Percentiles rank a stretch among this genome's conserved stretches.
Conservation (phyloP, 1,140 invertebrate genomes). For the Drosophila sechellia region DNA sequence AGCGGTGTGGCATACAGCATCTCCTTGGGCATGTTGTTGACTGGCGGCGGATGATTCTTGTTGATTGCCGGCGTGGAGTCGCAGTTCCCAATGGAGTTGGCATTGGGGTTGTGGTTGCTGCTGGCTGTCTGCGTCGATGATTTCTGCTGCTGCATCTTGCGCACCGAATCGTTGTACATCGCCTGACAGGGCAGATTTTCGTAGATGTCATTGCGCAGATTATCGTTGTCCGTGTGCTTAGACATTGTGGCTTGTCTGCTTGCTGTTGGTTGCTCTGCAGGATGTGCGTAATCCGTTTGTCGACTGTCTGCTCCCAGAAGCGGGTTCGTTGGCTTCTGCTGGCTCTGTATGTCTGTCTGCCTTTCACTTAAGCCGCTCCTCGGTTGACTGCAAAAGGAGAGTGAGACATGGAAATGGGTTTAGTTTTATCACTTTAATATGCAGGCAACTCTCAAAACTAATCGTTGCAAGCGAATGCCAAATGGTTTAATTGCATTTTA, state of each 20-base stretch:
- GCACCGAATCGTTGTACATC: constrained; percentile 84
- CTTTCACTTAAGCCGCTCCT: constrained; percentile 47
- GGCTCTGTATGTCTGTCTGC: constrained; percentile 8
- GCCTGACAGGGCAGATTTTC: constrained; percentile 84
- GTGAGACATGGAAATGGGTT: constrained; percentile 5
- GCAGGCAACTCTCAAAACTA: constrained; percentile 5
- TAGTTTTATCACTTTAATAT: constrained; percentile 17
- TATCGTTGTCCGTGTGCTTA: constrained; percentile 83
- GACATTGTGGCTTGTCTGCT: constrained; percentile 64
- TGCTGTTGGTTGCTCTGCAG: constrained; percentile 14
- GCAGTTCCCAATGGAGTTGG: constrained; percentile 64
- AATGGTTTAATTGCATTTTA: constrained; percentile 4
- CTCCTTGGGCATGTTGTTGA: constrained; percentile 76
- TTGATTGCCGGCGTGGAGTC: constrained; percentile 48
- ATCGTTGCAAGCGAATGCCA: constrained; percentile 11
- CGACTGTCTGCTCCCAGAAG: constrained; percentile 31
- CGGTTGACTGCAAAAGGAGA: constrained; percentile 42
- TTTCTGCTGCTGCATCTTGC: constrained; percentile 78
- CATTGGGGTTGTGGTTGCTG: constrained; percentile 73
- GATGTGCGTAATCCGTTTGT: constrained; percentile 57
- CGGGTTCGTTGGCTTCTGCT: constrained; percentile 42
- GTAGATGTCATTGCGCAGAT: constrained; percentile 84
- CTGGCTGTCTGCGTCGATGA: constrained; percentile 44
- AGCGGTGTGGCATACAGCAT: constrained; percentile 83
- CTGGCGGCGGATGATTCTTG: constrained; percentile 34